A percentile compares a stretch with the other conserved stretches of the same genome.
phyloP scores from a whole-genome alignment of 1,140 invertebrate genomes.

The Penaeus vannamei region DNA sequence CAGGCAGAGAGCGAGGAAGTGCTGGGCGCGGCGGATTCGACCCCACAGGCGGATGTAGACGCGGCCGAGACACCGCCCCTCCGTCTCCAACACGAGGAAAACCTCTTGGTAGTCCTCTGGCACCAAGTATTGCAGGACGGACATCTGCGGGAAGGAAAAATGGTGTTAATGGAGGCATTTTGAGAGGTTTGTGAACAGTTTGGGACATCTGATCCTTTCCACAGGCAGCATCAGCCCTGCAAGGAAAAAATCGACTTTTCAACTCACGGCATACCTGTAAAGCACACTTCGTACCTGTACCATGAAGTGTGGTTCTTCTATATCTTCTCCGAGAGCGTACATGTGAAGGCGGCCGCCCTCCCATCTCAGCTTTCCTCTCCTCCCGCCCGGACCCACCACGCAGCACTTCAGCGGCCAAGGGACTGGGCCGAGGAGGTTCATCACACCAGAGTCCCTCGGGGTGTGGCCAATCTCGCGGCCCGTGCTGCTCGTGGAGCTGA shows the following conservation, averaged over 20 bases:
- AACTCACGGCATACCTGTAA: background rate
- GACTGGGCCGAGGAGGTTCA: background rate
- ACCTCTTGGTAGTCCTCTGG: constrained; percentile 49
- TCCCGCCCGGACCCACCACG: constrained; percentile 40
- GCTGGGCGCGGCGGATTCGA: constrained; percentile 50
- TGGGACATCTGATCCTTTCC: background rate
- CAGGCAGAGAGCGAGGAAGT: constrained; percentile 56
- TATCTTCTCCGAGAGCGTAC: constrained; percentile 36
- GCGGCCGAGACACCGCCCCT: constrained; percentile 35
- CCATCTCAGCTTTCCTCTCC: constrained; percentile 37
- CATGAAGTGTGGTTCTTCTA: constrained; percentile 55
- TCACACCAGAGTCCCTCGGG: background rate
- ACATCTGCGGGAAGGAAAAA: constrained; percentile 23
- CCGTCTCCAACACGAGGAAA: constrained; percentile 40
- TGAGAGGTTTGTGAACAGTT: background rate
- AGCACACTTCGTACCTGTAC: constrained; percentile 30
- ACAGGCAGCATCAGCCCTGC: background rate
- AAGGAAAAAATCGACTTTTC: too few relatives aligned
- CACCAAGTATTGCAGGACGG: constrained; percentile 49
- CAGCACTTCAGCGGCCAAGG: constrained; percentile 55
- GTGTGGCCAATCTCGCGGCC: background rate
- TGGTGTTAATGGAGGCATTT: background rate
- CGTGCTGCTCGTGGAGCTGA: background rate
- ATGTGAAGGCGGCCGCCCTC: constrained; percentile 47
- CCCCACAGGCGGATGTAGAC: constrained; percentile 51